phyloP scores from a whole-genome alignment of 2,888 invertebrate species.

The Xestia sexstrigata region DNA sequence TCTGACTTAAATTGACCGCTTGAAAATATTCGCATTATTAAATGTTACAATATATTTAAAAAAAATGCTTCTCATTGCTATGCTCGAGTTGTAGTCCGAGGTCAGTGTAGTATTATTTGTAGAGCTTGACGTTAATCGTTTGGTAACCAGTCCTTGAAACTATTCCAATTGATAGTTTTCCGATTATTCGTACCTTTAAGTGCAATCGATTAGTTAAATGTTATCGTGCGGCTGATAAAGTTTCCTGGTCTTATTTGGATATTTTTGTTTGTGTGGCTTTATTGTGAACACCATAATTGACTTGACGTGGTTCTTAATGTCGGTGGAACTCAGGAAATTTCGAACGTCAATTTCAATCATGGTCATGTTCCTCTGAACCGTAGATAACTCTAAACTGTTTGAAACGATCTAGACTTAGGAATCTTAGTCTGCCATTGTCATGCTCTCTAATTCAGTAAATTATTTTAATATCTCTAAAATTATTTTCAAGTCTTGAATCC shows the following conservation, averaged over 20 bases:
- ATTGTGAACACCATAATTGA: background rate
- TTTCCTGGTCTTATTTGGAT: conserved; percentile 25
- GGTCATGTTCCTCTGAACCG: background rate
- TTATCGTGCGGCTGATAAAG: conserved; percentile 1
- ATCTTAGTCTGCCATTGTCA: background rate
- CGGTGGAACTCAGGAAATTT: background rate
- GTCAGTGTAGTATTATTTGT: conserved; percentile 44
- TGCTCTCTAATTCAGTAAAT: conserved; percentile 24
- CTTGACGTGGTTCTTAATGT: too few relatives aligned
- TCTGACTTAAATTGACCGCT: background rate
- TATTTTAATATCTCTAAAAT: conserved; percentile 47
- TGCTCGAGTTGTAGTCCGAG: conserved; percentile 56
- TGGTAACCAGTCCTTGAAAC: conserved; percentile 53
- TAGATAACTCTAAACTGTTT: background rate
- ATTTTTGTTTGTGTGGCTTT: background rate
- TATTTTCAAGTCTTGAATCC: conserved; percentile 43
- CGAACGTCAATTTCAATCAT: background rate
- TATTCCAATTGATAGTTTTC: conserved; percentile 30
- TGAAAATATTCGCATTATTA: conserved; percentile 16
- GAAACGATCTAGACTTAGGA: background rate
- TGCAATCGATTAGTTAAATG: conserved; percentile 16
- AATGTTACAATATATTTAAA: conserved; percentile 7
- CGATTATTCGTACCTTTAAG: conserved; percentile 30
- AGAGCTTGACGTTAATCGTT: conserved; percentile 37
- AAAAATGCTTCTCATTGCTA: conserved; percentile 45